phyloP scores from a whole-genome alignment of 2,888 invertebrate species.

The Cephalotes varians region DNA sequence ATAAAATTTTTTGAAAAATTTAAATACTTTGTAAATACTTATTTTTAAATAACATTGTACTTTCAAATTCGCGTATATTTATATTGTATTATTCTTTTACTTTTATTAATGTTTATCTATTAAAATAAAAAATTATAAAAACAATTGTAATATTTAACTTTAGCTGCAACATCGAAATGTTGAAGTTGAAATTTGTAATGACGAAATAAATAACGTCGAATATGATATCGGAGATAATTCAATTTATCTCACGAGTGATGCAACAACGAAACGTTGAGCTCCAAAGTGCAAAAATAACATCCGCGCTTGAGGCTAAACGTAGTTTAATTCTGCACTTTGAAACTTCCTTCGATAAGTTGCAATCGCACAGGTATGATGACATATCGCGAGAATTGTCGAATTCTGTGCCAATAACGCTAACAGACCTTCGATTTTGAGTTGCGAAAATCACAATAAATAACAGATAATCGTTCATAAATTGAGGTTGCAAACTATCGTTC shows the following conservation, averaged over 20 bases:
- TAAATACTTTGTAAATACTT: no score
- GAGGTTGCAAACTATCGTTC: not conserved
- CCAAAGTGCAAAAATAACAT: conserved; percentile 62
- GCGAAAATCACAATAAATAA: conserved; percentile 18
- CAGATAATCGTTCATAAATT: not conserved
- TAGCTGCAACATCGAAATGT: not conserved
- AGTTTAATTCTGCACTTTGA: conserved; percentile 63
- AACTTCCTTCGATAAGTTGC: conserved; percentile 49
- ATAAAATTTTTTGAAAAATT: not conserved
- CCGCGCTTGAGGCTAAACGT: conserved; percentile 1
- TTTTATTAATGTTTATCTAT: not conserved
- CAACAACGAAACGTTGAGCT: conserved; percentile 40
- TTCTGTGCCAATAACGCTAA: not conserved
- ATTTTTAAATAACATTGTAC: no score
- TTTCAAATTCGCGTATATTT: not conserved
- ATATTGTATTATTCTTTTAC: not conserved
- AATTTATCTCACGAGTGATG: conserved; percentile 57
- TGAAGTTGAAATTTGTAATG: not conserved
- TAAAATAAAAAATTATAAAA: not conserved
- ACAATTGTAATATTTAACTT: conserved; percentile 6
- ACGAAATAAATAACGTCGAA: conserved; percentile 5
- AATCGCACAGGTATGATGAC: conserved; percentile 47
- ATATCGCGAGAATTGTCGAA: not conserved
- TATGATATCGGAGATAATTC: conserved; percentile 38
- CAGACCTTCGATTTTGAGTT: not conserved